Evolutionary conservation across 2,113 vertebrate species (phyloP).

Genomic region (Notiomystis cincta): DNA sequence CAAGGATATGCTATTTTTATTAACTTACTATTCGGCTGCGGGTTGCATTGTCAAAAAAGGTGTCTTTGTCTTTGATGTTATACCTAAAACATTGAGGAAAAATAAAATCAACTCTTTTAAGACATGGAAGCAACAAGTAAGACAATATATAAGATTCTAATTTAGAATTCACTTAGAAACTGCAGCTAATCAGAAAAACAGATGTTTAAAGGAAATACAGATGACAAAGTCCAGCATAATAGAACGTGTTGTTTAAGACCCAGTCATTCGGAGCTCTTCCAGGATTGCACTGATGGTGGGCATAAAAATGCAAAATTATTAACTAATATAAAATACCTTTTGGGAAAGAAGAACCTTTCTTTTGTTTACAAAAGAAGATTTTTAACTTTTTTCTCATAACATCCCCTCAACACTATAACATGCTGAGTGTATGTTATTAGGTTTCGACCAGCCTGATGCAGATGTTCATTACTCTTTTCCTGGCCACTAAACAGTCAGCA

Average conservation of each 20-base stretch:
- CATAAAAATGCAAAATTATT: not conserved
- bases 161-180: not conserved
- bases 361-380: not conserved
- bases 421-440: not conserved
- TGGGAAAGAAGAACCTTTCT: not conserved
- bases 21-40: slow-evolving; percentile 94
- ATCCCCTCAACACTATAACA: not conserved
- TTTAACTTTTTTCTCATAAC: not conserved
- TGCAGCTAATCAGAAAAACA: not conserved
- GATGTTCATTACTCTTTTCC: not conserved
- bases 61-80: slow-evolving; percentile 88
- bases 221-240: not conserved
- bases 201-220: not conserved
- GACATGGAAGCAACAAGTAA: not conserved
- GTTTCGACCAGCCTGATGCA: not conserved
- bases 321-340: not conserved
- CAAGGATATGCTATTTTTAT: not conserved
- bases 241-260: not conserved
- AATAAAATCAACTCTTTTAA: not conserved
- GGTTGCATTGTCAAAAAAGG: slow-evolving; percentile 90
- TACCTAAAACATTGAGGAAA: slow-evolving; percentile 73
- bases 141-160: not conserved
- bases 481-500: not conserved
- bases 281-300: not conserved
- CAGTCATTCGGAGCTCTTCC: not conserved